Conservation (phyloP, 2,113 vertebrate species). For the Nibea albiflora region DNA sequence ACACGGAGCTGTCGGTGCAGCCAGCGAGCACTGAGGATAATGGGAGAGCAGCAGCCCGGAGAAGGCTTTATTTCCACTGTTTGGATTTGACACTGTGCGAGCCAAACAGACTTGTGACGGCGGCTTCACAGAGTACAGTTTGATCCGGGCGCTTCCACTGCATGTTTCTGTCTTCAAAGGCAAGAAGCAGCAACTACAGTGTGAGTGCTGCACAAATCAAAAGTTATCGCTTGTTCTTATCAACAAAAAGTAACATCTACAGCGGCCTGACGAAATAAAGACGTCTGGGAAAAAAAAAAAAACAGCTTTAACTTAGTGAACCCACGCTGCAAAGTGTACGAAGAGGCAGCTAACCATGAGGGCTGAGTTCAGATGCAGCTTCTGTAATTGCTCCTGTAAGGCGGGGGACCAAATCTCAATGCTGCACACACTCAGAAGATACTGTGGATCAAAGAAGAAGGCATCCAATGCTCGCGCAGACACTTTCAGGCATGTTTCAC, state of each 20-base stretch:
- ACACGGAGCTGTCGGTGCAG: background rate
- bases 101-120: background rate
- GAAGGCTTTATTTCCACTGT: background rate
- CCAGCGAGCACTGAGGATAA: background rate
- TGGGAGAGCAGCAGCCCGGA: slow-evolving; percentile 3
- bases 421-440: background rate
- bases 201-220: background rate
- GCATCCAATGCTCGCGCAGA: background rate
- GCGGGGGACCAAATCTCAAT: background rate
- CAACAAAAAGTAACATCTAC: slow-evolving; percentile 1
- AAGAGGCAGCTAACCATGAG: background rate
- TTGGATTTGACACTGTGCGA: background rate
- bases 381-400: background rate
- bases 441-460: no score
- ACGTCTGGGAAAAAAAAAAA: background rate
- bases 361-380: background rate
- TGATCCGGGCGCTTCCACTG: background rate
- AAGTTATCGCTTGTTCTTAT: slow-evolving; percentile 1
- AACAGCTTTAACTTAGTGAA: background rate
- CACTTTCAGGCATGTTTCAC: background rate
- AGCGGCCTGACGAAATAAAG: background rate
- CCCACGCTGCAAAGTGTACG: background rate
- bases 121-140: background rate
- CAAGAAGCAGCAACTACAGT: background rate
- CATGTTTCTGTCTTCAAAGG: background rate